Evolutionary conservation across 1,140 invertebrate genomes (phyloP).

Genomic region (Magallana ariakensis): DNA sequence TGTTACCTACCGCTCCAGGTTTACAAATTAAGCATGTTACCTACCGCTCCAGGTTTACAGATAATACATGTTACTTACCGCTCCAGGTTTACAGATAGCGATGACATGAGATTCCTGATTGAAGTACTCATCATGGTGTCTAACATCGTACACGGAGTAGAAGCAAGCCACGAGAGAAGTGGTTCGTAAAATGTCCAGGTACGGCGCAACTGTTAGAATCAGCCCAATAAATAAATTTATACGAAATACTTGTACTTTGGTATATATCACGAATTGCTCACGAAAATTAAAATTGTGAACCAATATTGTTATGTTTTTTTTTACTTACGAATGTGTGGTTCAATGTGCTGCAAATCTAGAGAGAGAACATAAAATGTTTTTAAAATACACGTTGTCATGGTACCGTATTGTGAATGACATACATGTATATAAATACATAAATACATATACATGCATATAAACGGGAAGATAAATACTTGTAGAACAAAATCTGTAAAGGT

Average conservation of each 20-base stretch:
- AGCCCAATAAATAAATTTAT: too few species aligned
- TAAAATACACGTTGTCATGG: too few species aligned
- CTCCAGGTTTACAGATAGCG: conserved; percentile 15
- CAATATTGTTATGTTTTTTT: too few species aligned
- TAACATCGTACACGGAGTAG: background rate
- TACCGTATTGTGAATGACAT: too few species aligned
- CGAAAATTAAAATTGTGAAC: too few species aligned
- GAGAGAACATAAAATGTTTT: background rate
- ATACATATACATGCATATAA: too few species aligned
- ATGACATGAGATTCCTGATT: background rate
- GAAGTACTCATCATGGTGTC: background rate
- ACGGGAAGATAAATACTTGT: too few species aligned
- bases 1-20: too few species aligned
- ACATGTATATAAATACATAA: too few species aligned
- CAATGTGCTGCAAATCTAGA: conserved; percentile 1
- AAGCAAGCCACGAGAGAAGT: background rate
- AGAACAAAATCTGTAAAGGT: background rate
- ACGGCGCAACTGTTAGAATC: background rate
- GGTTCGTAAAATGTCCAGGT: background rate
- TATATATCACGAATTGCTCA: too few species aligned
- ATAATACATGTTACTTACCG: background rate
- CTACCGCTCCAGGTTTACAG: background rate
- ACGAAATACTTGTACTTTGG: too few species aligned
- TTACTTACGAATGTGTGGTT: background rate
- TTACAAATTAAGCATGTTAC: too few species aligned